Evolutionary conservation across 1,140 invertebrate genomes (phyloP).

Genomic region (Sitodiplosis mosellana): DNA sequence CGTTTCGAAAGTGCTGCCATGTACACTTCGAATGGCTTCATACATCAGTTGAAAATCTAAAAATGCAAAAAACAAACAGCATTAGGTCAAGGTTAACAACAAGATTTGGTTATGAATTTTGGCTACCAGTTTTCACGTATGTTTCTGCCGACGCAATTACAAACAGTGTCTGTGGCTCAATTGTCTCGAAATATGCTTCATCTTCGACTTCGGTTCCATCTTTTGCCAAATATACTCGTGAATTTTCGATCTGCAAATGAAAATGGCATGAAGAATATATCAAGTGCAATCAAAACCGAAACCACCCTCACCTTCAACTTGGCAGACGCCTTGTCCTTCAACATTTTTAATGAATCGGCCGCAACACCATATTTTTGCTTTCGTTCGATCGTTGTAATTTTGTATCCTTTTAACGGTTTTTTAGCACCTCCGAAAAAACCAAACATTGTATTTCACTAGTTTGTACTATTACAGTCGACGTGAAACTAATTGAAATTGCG

Average conservation of each 20-base stretch:
- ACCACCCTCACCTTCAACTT: slow-evolving; percentile 43
- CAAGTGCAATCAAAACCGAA: not conserved
- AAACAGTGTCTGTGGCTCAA: slow-evolving; percentile 51
- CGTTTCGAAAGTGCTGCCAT: not conserved
- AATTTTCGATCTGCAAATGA: not conserved
- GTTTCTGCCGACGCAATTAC: slow-evolving; percentile 41
- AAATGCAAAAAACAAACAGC: not conserved
- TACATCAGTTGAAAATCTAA: slow-evolving; percentile 17
- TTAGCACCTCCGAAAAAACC: not conserved
- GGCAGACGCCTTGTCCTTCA: slow-evolving; percentile 39
- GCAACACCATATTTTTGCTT: slow-evolving; percentile 47
- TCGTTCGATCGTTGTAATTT: slow-evolving; percentile 43
- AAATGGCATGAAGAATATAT: too few relatives aligned
- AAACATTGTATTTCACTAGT: too few relatives aligned
- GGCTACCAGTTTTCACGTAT: slow-evolving; percentile 40
- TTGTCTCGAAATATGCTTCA: slow-evolving; percentile 51
- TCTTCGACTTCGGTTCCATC: slow-evolving; percentile 55
- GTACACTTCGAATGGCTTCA: slow-evolving; percentile 13
- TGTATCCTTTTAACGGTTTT: slow-evolving; percentile 39
- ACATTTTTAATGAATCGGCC: slow-evolving; percentile 37
- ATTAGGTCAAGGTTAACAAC: not conserved
- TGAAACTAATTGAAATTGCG: too few relatives aligned
- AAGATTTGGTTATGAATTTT: not conserved
- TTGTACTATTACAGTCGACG: too few relatives aligned
- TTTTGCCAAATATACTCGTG: slow-evolving; percentile 27